These are phyloP conservation scores for Crotalus horridus DNA, from an alignment of 2,113 vertebrate species.

Conservation along the genomic window DNA sequence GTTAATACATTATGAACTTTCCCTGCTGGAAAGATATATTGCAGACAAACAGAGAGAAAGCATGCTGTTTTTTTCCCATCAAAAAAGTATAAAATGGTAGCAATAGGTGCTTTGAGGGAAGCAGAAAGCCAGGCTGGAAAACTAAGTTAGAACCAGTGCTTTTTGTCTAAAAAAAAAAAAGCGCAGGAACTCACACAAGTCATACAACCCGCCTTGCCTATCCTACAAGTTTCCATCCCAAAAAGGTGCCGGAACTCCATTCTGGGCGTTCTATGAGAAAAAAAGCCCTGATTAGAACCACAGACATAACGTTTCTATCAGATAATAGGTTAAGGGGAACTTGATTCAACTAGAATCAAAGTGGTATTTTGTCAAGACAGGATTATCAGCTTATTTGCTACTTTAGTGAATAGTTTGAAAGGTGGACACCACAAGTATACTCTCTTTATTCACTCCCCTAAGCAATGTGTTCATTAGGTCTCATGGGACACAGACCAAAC, in stretches of 20 bases:
- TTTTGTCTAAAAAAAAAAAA: too few species aligned
- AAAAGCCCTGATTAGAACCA: background rate
- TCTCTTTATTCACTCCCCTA: background rate
- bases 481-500: background rate
- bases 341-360: background rate
- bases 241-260: too few species aligned
- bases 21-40: background rate
- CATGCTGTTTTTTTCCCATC: background rate
- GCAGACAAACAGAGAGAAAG: background rate
- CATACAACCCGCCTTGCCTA: too few species aligned
- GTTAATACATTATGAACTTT: background rate
- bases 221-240: too few species aligned
- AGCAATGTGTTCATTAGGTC: background rate
- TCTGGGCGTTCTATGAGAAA: too few species aligned
- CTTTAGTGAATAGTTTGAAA: background rate
- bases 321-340: background rate
- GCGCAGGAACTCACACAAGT: too few species aligned
- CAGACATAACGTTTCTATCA: background rate
- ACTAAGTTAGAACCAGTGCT: background rate
- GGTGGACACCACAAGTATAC: background rate
- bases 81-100: background rate
- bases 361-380: background rate
- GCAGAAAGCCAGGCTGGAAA: background rate
- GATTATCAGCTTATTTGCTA: background rate
- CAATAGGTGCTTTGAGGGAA: background rate